Base-by-base conservation (phyloP, 2,888 invertebrate genomes). In the Galeruca laticollis region DNA sequence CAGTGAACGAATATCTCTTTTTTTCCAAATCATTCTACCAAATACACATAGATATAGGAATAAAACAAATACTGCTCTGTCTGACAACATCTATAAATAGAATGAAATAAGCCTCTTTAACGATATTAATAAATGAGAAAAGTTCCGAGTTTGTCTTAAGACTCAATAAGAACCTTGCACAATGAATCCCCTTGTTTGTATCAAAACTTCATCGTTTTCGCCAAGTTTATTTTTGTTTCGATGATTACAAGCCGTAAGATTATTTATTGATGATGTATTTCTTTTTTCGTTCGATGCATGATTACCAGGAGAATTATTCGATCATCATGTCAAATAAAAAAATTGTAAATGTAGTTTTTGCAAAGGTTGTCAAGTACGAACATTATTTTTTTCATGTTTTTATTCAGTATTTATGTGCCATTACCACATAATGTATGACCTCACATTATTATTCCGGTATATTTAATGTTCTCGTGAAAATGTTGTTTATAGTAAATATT, bases 71-170 rank as follows among this genome's bases (percentile, higher is more conserved):
- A 51, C 49, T 10, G 18, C 20, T 18, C 49, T 51, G 49, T 10
- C n/a, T 18, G 49, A 51, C 9, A 51, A 21, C 49, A 21, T 51
- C 49, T 51, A 51, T 20, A 51, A 51, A 51, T 51, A 51, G 49
- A 51, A 51, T 5, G 9, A 1, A 49, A 49, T 49, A 49, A 49
- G 49, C 20, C 10, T 20, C 49, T 51, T 51, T 9, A 51, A 51
- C 49, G 49, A 51, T 51, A 51, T 51, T 51, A 51, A 51, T 51
- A 51, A 51, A 51, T 51, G 49, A 2, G 18, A 51, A 20, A 15
- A 18, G 15, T 51, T 51, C 20, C 49, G 2, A 20, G 49, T 51
- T 51, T 51, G 49, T 11, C 21, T 47, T 1, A 18, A 47, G 47
- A 18, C 15, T 51, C 21, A 51, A n/a, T 21, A 11, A 51, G 20